Base-by-base conservation (phyloP, 2,888 invertebrate species). In the Cosmopolites sordidus region DNA sequence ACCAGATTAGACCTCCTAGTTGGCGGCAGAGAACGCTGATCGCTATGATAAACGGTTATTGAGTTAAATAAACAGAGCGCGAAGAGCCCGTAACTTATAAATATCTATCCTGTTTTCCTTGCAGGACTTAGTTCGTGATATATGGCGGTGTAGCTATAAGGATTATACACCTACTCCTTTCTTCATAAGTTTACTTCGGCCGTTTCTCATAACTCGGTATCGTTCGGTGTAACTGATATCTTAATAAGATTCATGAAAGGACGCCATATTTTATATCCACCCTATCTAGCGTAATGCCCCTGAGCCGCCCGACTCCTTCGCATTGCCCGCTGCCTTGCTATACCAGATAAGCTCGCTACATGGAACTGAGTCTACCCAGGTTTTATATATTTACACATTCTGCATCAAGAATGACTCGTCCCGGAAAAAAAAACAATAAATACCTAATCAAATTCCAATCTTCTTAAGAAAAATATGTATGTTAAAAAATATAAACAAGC, bases 201-300 rank as follows among this genome's bases (percentile, higher is more conserved):
- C 46, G 44, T 43, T 43, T 27, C 22, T 43, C 66, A 68, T 71
- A 70, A 71, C 71, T 71, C 68, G 66, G 68, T 74, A 80, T 72
- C 72, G 80, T 80, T 79, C 74, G 78, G 76, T 69, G 72, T 71
- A 53, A 71, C 78, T 82, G 83, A 83, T 84, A 84, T 83, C 83
- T 83, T 84, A 84, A 84, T 84, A 84, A 84, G 84, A 84, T 84
- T 85, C 84, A 84, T 84, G 84, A 84, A 85, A 84, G 84, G 83
- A 80, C 81, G 82, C 83, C 83, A 84, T 86, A 86, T 84, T 84
- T 85, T 84, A 85, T 84, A 82, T 82, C 80, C 71, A 79, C 78
- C 78, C 76, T 80, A 71, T 72, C 70, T 70, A 65, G 64, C 65
- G 71, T 72, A 72, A 72, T 72, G 69, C 72, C 65, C 65, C 66